Percentiles rank a stretch among this genome's conserved stretches.
Evolutionary conservation across 2,888 invertebrate species (phyloP).

Genomic region (Leuctra nigra): DNA sequence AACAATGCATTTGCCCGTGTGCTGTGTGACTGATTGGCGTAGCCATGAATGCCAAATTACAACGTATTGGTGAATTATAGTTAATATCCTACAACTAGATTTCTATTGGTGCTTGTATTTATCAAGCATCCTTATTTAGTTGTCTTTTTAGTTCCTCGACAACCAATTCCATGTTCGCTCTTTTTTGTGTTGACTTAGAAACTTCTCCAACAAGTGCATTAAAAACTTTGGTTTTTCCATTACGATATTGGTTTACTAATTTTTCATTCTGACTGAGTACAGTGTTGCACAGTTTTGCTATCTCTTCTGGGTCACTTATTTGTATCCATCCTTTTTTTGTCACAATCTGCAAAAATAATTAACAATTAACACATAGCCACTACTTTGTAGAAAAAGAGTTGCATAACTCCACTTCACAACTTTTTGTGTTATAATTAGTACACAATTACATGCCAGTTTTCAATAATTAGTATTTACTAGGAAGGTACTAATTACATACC

Average conservation of each 20-base stretch:
- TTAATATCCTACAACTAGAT: no score
- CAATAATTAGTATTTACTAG: no score
- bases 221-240: conserved; percentile 63
- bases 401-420: no score
- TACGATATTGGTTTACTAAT: conserved; percentile 56
- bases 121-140: no score
- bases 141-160: conserved; percentile 54
- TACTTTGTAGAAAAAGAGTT: no score
- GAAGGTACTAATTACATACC: conserved; percentile 39
- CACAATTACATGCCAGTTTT: no score
- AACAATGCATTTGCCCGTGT: no score
- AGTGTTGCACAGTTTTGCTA: conserved; percentile 53
- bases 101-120: conserved; percentile 32
- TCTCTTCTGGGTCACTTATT: conserved; percentile 52
- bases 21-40: no score
- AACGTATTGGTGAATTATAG: no score
- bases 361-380: no score
- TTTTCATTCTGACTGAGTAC: conserved; percentile 59
- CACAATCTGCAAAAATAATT: conserved; percentile 39
- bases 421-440: no score
- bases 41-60: no score
- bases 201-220: conserved; percentile 57
- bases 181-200: conserved; percentile 50
- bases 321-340: conserved; percentile 47
- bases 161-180: conserved; percentile 60